Evolutionary conservation across 2,113 vertebrate genomes (phyloP), one percentile per base, ranked within the genome.

Genomic region (Semnornis frantzii): DNA sequence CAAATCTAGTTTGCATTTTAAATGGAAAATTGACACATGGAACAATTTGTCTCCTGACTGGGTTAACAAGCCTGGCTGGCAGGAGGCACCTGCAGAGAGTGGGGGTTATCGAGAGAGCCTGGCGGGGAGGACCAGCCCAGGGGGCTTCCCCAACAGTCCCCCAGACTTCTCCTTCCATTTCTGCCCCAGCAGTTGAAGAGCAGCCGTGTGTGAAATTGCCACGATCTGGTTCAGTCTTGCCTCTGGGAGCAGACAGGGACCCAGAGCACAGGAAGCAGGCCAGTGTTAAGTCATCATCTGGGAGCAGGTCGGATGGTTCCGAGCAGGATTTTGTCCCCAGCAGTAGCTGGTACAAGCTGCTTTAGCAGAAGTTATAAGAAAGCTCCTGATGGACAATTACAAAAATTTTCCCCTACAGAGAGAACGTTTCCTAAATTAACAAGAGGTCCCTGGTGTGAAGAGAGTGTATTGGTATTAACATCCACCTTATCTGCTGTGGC

Each of bases 1-100:
- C 98, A 98, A 98, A 98, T 98, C 97, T 97, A 96, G 97, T 98
- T 98, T 98, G 98, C 97, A 97, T 98, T 98, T 98, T 98, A 98
- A 98, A 98, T 98, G 98, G 97, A 97, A 98, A 98, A 98, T 98
- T 98, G 98, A 98, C 97, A 96, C 12, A 77, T 94, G 15, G 96
- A 97, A 97, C 97, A 97, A 98, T 98, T 98, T 97, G 96, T 98
- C 97, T 98, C 87, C 94, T 97, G 97, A 87, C 85, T 94, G 94
- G 95, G 96, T 96, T 97, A 98, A 90, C 15, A 85, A 93, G 95
- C 93, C 94, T 81, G 37, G 85, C 89, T 96, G 83, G 87, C 64
- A 60, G 83, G 80, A 91, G 89, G 79, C 78, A 90, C 64, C 16
- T 33, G 54, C 2, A 0, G 82, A 62, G 70, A 57, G 64, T 20